A percentile compares a stretch with the other conserved stretches of the same genome.
These are phyloP conservation scores for Odocoileus virginianus DNA, from an alignment of 2,113 vertebrate genomes.

Conservation along the genomic window DNA sequence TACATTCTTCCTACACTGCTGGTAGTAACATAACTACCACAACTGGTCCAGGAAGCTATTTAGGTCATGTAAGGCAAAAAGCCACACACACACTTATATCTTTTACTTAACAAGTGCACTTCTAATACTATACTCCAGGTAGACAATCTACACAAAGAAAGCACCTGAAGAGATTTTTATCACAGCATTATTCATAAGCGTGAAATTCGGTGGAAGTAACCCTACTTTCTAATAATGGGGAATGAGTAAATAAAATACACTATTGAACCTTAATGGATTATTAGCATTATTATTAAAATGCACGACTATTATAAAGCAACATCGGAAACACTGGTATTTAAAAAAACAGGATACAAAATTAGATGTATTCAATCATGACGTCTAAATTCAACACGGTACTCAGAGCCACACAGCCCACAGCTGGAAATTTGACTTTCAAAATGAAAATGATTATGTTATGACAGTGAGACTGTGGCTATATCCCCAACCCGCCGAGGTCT, in stretches of 20 bases:
- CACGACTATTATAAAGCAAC: neutral
- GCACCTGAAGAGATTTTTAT: neutral
- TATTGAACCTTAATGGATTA: neutral
- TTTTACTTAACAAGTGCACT: neutral
- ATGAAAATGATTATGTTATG: neutral
- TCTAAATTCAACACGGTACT: neutral
- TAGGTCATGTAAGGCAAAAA: neutral
- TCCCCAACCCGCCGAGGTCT: neutral
- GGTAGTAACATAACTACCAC: neutral
- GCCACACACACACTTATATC: neutral
- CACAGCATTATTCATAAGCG: neutral
- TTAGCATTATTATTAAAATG: neutral
- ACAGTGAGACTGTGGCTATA: neutral
- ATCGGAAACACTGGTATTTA: neutral
- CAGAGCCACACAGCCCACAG: neutral
- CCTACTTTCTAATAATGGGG: constrained; percentile 2
- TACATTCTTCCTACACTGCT: too few species aligned
- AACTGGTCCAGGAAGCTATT: neutral
- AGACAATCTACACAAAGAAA: neutral
- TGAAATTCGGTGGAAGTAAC: neutral
- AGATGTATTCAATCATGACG: neutral
- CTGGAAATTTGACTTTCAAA: neutral
- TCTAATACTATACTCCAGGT: neutral
- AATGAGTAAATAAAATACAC: neutral
- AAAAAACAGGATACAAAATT: neutral